Evolutionary conservation across 1,140 invertebrate species (phyloP).

Genomic region (Leptinotarsa lineolata): DNA sequence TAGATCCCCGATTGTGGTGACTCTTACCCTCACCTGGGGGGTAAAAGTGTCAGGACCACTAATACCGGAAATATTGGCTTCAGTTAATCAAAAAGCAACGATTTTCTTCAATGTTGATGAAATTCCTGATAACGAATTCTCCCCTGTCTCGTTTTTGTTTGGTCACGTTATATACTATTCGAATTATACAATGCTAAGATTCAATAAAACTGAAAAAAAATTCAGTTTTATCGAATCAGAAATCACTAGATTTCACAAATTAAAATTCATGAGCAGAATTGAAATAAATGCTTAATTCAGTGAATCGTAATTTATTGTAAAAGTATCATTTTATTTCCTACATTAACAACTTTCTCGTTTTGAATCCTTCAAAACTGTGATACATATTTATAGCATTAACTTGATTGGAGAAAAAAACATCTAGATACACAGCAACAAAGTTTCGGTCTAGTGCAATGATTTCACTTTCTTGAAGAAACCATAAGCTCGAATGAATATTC

Average conservation of each 20-base stretch:
- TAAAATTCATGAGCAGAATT: neutral
- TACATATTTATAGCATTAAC: neutral
- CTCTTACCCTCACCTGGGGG: no score
- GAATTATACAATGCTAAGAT: no score
- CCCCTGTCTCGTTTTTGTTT: no score
- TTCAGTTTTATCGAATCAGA: no score
- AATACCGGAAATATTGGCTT: no score
- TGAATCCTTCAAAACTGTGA: neutral
- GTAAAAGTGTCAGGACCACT: no score
- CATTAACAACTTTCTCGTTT: conserved; percentile 1
- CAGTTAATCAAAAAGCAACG: no score
- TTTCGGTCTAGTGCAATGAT: neutral
- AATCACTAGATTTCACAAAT: neutral
- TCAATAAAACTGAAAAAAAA: no score
- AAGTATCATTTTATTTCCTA: neutral
- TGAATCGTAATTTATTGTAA: neutral
- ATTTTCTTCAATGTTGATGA: no score
- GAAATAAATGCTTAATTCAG: neutral
- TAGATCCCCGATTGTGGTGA: no score
- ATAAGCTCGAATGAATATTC: neutral
- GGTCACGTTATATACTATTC: no score
- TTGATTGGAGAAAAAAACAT: neutral
- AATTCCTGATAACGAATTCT: no score
- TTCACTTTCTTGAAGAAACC: neutral
- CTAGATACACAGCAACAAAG: neutral